Evolutionary conservation across 2,797 vertebrate species (phyloP).

Genomic region (Tangara arthus): DNA sequence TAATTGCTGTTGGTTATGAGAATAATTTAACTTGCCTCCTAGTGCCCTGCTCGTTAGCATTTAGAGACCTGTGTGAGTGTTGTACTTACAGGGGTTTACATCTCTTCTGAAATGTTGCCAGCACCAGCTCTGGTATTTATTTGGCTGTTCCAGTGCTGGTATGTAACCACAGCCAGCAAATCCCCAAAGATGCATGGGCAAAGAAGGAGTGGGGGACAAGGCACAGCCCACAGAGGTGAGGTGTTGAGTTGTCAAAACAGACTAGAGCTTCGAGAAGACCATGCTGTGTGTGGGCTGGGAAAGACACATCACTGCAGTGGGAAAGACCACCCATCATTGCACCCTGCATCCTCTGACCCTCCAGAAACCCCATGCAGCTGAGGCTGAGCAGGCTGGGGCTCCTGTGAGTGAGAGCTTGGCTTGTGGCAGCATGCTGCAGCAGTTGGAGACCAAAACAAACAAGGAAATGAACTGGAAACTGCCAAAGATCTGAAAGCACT

Average conservation of each 20-base stretch:
- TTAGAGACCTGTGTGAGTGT: not conserved
- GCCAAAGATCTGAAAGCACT: not conserved
- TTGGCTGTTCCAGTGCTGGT: not conserved
- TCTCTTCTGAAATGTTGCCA: not conserved
- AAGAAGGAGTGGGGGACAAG: not conserved
- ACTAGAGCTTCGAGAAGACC: fast-evolving
- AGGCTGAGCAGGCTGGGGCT: not conserved
- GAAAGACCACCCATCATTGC: not conserved
- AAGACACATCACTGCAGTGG: not conserved
- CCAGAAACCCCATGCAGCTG: not conserved
- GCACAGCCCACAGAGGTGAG: not conserved
- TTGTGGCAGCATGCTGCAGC: not conserved
- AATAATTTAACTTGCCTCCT: not conserved
- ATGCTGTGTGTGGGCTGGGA: not conserved
- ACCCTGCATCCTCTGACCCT: not conserved
- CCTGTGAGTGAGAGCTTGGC: not conserved
- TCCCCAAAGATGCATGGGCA: not conserved
- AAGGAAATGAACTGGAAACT: not conserved
- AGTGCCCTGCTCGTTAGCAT: fast-evolving
- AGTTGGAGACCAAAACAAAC: not conserved
- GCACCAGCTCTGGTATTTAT: not conserved
- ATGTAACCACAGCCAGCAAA: not conserved
- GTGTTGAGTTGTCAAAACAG: not conserved
- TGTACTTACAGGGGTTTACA: not conserved
- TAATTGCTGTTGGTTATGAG: not conserved